Evolutionary conservation across 1,140 invertebrate species (phyloP), one percentile per base, ranked within the genome.

Genomic region (Megalopta genalis): DNA sequence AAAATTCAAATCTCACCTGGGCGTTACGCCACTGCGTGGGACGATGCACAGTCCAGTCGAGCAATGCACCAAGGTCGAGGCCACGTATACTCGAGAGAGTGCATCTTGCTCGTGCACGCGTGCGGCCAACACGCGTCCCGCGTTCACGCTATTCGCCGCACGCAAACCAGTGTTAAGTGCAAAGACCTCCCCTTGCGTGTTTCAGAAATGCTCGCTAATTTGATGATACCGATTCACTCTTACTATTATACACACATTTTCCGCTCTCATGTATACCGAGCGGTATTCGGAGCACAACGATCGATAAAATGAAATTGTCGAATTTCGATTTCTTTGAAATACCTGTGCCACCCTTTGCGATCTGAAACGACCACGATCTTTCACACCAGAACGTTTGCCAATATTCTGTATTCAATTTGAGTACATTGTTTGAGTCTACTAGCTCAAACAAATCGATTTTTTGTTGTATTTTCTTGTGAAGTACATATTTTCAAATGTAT

Each of bases 11-110:
- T 49, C 25, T 65, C 46, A 69, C 49, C 21, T 25, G 63, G 39
- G 32, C 39, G 60, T 75, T 71, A 80, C 80, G 63, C 62, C 64
- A 74, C 67, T 81, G 57, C 46, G 52, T 73, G 73, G 64, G 78
- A 81, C 74, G 86, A 74, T 86, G 71, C 74, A 70, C 54, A 67
- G 69, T 69, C 57, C 67, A 77, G 63, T 77, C 67, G 54, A 73
- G 63, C 73, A 68, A 77, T 80, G 81, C 75, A 69, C 75, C 85
- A 86, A 84, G 79, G 84, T 87, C 79, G 82, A 73, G 82, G 82
- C 57, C 73, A 84, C 60, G 39, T 76, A 80, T 78, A 78, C 66
- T 39, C 60, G 54, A 66, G 72, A 70, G 62, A 70, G 62, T 79
- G 64, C 76, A 74, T 76, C 71, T 84, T 57, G n/a, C 59, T 21